Evolutionary conservation across 2,797 vertebrate genomes (phyloP).

Genomic region (Parauchenoglanis ngamensis): DNA sequence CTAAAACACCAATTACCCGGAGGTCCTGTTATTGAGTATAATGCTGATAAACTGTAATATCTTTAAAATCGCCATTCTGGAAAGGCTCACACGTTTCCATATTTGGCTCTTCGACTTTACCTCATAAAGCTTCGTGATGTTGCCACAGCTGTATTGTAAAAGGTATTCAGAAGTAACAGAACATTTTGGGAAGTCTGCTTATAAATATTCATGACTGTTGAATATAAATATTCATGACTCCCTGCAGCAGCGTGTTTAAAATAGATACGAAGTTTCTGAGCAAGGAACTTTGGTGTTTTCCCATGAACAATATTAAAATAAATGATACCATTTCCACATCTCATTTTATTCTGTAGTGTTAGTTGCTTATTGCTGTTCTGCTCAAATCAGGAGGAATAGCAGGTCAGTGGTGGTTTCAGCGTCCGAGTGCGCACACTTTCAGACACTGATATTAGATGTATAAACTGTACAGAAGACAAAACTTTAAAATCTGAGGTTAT

Average conservation of each 20-base stretch:
- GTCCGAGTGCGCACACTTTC: not conserved
- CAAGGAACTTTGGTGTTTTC: not conserved
- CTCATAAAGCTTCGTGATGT: not conserved
- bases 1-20: not conserved
- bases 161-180: not conserved
- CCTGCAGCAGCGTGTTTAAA: not conserved
- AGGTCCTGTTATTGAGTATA: not conserved
- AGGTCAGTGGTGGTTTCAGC: not conserved
- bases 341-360: not conserved
- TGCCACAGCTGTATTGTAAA: not conserved
- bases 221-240: conserved; percentile 8
- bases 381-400: not conserved
- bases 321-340: too few species aligned
- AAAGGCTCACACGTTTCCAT: not conserved
- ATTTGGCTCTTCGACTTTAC: too few species aligned
- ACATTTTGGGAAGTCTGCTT: not conserved
- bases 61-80: not conserved
- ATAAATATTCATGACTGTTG: not conserved
- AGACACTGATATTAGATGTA: not conserved
- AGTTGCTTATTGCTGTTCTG: not conserved
- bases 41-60: not conserved
- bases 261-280: not conserved
- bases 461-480: not conserved
- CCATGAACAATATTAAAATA: too few species aligned
- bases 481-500: not conserved